Conservation (phyloP, 64 coral and sea anemone genomes). For the Pachyseris speciosa region DNA sequence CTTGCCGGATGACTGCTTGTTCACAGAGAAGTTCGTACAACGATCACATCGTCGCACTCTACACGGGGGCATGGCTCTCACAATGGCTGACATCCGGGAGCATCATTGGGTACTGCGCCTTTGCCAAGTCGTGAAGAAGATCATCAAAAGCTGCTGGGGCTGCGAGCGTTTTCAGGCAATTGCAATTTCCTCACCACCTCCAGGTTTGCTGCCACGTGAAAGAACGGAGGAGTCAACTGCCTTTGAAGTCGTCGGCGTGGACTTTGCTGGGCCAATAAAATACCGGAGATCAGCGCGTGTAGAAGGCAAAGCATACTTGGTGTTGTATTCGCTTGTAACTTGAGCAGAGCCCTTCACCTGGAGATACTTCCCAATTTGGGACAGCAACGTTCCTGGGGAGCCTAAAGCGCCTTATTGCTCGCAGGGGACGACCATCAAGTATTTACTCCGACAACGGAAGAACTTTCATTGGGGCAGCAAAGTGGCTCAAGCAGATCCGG, state of each 20-base stretch:
- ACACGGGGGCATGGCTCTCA: conserved; percentile 49
- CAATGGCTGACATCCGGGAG: conserved; percentile 57
- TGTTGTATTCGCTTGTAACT: conserved; percentile 49
- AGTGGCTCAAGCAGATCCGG: conserved; percentile 23
- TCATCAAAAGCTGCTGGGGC: conserved; percentile 51
- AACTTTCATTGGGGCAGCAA: conserved; percentile 56
- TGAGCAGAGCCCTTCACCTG: conserved; percentile 44
- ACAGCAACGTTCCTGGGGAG: neutral
- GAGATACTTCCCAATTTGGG: conserved; percentile 31
- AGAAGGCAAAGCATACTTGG: conserved; percentile 39
- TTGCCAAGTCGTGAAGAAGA: neutral
- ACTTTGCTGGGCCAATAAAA: conserved; percentile 69
- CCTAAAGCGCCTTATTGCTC: conserved; percentile 44
- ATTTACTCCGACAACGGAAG: conserved; percentile 67
- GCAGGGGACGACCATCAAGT: conserved; percentile 27
- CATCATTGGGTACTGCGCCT: conserved; percentile 55
- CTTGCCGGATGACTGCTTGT: conserved; percentile 38
- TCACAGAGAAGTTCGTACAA: conserved; percentile 10
- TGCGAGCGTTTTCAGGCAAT: conserved; percentile 71
- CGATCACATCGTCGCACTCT: conserved; percentile 35
- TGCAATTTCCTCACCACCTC: neutral
- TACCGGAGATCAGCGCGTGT: conserved; percentile 3
- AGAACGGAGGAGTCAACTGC: too few species aligned
- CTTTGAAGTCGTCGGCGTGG: conserved; percentile 47
- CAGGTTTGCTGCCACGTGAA: too few species aligned